Evolutionary conservation across 1,140 invertebrate genomes (phyloP), one percentile per base, ranked within the genome.

Genomic region (Heterodera schachtii): DNA sequence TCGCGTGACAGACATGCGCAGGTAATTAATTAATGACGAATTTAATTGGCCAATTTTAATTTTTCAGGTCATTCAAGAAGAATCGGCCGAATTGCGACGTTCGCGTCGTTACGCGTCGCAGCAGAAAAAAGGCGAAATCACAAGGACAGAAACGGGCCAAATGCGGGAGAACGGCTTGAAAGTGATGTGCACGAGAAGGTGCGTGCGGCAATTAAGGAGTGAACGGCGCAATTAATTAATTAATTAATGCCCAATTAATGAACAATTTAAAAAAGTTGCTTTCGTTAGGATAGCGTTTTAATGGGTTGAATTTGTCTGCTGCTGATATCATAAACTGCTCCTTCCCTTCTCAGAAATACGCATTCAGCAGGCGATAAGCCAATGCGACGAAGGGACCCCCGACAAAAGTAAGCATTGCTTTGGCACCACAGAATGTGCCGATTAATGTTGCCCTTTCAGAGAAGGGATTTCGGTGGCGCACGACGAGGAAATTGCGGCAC

Each of bases 1-100:
- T 81, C 82, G 69, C 47, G 88, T 47, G 88, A 89, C 81, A 82
- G 85, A 80, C 88, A 89, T 74, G 85, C 87, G n/a, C 88, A 88
- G 87, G 88, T 87, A 52, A 79, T 78, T 41, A 76, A 52, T 69
- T n/a, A 21, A 21, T 19, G 21, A 41, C 43, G 7, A 31, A 78
- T 43, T 64, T 41, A 60, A 21, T 46, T 77, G 7, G 41, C 11
- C 13, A 75, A 44, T 75, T 43, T 75, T 43, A 46, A 74, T 7
- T 74, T 7, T 78, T 64, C 47, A 78, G 77, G 49, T 78, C 11
- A 16, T 70, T 43, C 77, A 78, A n/a, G 77, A 78, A 46, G 77
- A 78, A n/a, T 64, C 66, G 31, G 70, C 64, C 31, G 77, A 78
- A 69, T 46, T 78, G 47, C 77, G 77, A 41, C 77, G 77, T 16